Evolutionary conservation across 2,113 vertebrate genomes (phyloP), one percentile per base, ranked within the genome.

Genomic region (Amphiprion percula): DNA sequence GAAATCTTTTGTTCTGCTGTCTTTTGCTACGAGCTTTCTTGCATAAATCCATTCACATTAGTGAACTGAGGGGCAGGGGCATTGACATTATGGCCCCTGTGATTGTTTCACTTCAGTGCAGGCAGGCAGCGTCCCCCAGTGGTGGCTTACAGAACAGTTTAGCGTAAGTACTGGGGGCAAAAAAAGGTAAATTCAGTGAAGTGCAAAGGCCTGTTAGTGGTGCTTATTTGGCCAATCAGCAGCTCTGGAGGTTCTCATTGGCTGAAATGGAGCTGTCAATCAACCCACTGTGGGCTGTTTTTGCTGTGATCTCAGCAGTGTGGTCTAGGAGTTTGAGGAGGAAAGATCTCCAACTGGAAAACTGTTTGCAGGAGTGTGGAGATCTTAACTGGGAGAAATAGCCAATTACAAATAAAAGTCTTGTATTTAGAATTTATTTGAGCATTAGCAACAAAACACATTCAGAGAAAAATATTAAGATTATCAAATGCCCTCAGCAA

Each of bases 241-340:
- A 63, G 54, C 59, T 26, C 28, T 23, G 21, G n/a, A 14, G 0
- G 58, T 70, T 74, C 58, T 87, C 44, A 94, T 95, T 94, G 93
- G 93, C 62, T 86, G 47, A 54, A 56, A 54, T 1, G 0, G 17
- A 61, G 61, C 71, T 87, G 93, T 90, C 93, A 92, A 74, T 94
- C 92, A 93, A 82, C 86, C 24, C 44, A 41, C 70, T 39, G 6
- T 2, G 28, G 73, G 50, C 16, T 33, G 7, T 54, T 69, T 76
- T 70, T 44, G 26, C 50, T 72, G 23, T 7, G 37, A 28, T 24
- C 7, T 52, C 17, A 23, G 70, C 82, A 93, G 75, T 82, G 64
- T 1, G 3, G 14, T 59, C 46, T 14, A 2, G 58, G 77, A 74
- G 63, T 53, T 69, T 5, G 55, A 63, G 62, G 62, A 64, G 77